Base-by-base conservation (phyloP, 2,888 invertebrate species). In the Drosophila ochracea region DNA sequence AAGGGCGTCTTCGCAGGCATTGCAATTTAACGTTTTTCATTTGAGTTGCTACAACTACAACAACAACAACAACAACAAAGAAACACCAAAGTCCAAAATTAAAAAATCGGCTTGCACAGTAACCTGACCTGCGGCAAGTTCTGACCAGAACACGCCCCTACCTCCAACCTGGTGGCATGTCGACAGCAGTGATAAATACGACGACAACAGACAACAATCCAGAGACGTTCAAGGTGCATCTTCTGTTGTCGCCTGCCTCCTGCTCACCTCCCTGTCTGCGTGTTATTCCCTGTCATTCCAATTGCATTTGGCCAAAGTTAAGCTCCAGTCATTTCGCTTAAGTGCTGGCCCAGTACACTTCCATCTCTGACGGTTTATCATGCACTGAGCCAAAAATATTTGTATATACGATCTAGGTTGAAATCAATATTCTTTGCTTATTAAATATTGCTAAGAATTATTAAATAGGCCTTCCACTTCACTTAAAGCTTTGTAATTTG, bases 241-340 rank as follows among this genome's bases (percentile, higher is more conserved):
- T 58, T 43, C 21, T 43, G 28, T 30, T 39, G 57, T 43, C 31
- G 58, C 30, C 41, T 21, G 58, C 58, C 41, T 28, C 28, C n/a
- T 30, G 21, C 10, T 21, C 39, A 19, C 30, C 19, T 19, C 10
- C 25, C 7, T 37, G 37, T 59, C 61, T 25, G 62, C 52, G 37
- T 53, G 68, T 68, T 80, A 66, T 68, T 79, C 62, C 58, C 75
- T 79, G 87, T 84, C 84, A 84, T 84, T 89, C 70, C 82, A 63
- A 67, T 73, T 81, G 82, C 82, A 87, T 81, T 87, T 89, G 84
- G 74, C 89, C 79, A 87, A 89, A 84, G 84, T 84, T 89, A 82
- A 82, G 84, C 70, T 81, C 53, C 78, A 86, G 76, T 81, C 78
- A 73, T 73, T 83, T 73, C 81, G 69, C 78, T 86, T 83, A 86